phyloP scores from a whole-genome alignment of 1,140 invertebrate species.

The Hydropsyche tenuis region DNA sequence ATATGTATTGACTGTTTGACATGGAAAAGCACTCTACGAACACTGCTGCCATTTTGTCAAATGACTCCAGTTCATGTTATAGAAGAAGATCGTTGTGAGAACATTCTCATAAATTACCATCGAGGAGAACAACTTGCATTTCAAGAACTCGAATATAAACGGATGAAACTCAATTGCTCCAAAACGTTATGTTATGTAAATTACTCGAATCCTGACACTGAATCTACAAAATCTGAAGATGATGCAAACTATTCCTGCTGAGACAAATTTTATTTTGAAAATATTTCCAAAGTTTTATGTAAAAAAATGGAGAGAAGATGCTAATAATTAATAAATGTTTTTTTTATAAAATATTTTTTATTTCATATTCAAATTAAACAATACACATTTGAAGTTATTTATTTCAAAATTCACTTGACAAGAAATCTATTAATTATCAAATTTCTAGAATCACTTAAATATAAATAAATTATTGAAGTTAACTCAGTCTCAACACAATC shows the following conservation, averaged over 20 bases:
- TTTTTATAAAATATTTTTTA: not conserved
- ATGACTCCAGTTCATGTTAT: constrained; percentile 3
- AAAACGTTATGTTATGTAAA: not conserved
- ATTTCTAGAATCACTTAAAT: not conserved
- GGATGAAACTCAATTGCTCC: not conserved
- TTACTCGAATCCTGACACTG: not conserved
- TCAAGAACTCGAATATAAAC: not conserved
- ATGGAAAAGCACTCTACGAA: constrained; percentile 25
- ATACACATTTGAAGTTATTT: too few relatives aligned
- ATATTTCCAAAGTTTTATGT: not conserved
- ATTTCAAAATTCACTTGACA: too few relatives aligned
- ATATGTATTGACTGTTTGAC: constrained; percentile 33
- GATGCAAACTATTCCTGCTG: not conserved
- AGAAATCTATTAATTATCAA: too few relatives aligned
- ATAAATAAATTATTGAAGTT: constrained; percentile 20
- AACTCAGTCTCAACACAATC: constrained; percentile 9
- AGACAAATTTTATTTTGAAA: not conserved
- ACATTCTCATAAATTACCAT: too few relatives aligned
- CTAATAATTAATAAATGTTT: constrained; percentile 3
- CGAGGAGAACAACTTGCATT: too few relatives aligned
- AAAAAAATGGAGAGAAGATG: not conserved
- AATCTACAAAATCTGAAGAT: not conserved
- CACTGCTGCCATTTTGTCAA: not conserved
- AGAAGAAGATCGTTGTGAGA: not conserved
- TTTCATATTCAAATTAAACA: too few relatives aligned